A percentile compares a stretch with the other conserved stretches of the same genome.
Evolutionary conservation across 2,888 invertebrate species (phyloP).

Genomic region (Hypercompe scribonia): DNA sequence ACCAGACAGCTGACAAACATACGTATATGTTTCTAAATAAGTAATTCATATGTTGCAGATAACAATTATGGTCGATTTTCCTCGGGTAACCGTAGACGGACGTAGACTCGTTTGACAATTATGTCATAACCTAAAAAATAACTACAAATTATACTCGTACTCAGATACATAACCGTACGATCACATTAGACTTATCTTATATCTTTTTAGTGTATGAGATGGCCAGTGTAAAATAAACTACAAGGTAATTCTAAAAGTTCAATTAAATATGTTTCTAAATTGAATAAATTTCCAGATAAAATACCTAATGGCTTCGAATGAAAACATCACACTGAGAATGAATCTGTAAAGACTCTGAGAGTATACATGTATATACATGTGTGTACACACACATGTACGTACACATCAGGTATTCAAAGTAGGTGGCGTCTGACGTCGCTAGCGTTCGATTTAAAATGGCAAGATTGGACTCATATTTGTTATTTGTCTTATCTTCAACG

Average conservation of each 20-base stretch:
- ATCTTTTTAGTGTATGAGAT: too few relatives aligned
- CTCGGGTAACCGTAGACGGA: too few relatives aligned
- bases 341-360: not conserved
- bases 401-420: constrained; percentile 2
- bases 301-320: not conserved
- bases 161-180: too few relatives aligned
- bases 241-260: not conserved
- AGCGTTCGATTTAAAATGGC: constrained; percentile 2
- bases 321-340: not conserved
- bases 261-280: not conserved
- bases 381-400: not conserved
- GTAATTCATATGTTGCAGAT: too few relatives aligned
- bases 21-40: too few relatives aligned
- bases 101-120: too few relatives aligned
- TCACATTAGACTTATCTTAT: too few relatives aligned
- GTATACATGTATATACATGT: not conserved
- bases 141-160: too few relatives aligned
- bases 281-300: not conserved
- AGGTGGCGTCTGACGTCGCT: not conserved
- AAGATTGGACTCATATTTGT: not conserved
- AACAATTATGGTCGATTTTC: too few relatives aligned
- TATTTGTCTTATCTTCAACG: constrained; percentile 1
- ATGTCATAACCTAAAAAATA: too few relatives aligned
- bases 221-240: too few relatives aligned
- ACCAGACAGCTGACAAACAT: too few relatives aligned